Percentiles rank a stretch among this genome's conserved stretches.
phyloP scores from a whole-genome alignment of 35 echinoderm and acorn worm species.

The Heliocidaris erythrogramma region DNA sequence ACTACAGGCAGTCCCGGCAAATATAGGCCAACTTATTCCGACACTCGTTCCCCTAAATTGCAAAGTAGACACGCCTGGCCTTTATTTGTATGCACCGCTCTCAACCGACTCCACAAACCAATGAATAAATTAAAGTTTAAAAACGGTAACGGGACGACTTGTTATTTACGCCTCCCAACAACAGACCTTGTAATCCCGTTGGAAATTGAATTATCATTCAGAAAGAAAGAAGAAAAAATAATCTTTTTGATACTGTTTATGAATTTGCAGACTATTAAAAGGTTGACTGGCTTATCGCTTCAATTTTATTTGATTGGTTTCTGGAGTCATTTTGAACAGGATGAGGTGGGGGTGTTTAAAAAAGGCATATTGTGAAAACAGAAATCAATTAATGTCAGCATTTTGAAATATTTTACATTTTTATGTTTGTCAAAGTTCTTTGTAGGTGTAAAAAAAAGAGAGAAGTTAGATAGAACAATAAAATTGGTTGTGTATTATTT shows the following conservation, averaged over 20 bases:
- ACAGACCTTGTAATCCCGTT: not conserved
- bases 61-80: conserved; percentile 1
- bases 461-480: no score
- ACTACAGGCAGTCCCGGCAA: not conserved
- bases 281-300: not conserved
- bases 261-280: not conserved
- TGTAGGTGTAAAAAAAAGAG: no score
- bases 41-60: conserved; percentile 16
- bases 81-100: conserved; percentile 26
- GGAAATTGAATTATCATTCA: conserved; percentile 5
- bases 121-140: conserved; percentile 42
- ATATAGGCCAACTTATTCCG: conserved; percentile 9
- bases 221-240: not conserved
- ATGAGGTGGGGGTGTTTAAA: not conserved
- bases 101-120: conserved; percentile 9
- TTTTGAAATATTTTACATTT: no score
- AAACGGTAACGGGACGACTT: not conserved
- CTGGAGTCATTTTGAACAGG: not conserved
- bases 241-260: not conserved
- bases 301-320: not conserved
- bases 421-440: no score
- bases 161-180: not conserved
- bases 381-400: no score
- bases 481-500: no score
- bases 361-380: no score